These are phyloP conservation scores for Pocota personata DNA, from an alignment of 2,888 invertebrate genomes.

Conservation along the genomic window DNA sequence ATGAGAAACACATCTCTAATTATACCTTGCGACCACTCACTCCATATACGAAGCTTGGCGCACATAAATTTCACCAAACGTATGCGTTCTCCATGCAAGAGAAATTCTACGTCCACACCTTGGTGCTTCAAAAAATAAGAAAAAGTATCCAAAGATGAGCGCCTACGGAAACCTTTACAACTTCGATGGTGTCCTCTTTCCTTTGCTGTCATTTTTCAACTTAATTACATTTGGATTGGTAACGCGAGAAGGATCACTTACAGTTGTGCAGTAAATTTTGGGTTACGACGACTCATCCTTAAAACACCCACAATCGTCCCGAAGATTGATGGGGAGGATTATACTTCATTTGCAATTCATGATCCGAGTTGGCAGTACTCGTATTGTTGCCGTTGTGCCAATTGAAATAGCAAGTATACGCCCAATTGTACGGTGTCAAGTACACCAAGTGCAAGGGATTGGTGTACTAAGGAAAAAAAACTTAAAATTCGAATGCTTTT, in stretches of 20 bases:
- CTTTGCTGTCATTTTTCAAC: slow-evolving; percentile 67
- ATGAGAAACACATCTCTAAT: slow-evolving; percentile 56
- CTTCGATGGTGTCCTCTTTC: slow-evolving; percentile 66
- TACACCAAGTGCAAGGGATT: slow-evolving; percentile 8
- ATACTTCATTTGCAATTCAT: slow-evolving; percentile 72
- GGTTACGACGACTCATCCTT: slow-evolving; percentile 66
- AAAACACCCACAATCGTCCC: slow-evolving; percentile 58
- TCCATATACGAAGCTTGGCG: slow-evolving; percentile 53
- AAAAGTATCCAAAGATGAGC: slow-evolving; percentile 27
- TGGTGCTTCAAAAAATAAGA: slow-evolving; percentile 20
- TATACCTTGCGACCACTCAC: slow-evolving; percentile 60
- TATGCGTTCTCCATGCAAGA: slow-evolving; percentile 47
- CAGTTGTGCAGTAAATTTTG: slow-evolving; percentile 22
- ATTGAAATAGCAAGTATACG: slow-evolving; percentile 64
- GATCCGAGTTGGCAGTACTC: slow-evolving; percentile 26
- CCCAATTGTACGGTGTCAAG: slow-evolving; percentile 55
- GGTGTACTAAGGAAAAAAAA: background rate
- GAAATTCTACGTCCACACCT: slow-evolving; percentile 73
- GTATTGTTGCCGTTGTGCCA: slow-evolving; percentile 43
- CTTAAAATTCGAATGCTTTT: slow-evolving; percentile 1
- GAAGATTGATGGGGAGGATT: slow-evolving; percentile 70
- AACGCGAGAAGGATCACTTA: slow-evolving; percentile 74
- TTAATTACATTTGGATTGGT: slow-evolving; percentile 72
- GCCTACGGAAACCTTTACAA: slow-evolving; percentile 62
- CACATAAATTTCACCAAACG: slow-evolving; percentile 69